These are phyloP conservation scores for Lepidurus apus DNA, from an alignment of 1,140 invertebrate genomes.

Conservation along the genomic window DNA sequence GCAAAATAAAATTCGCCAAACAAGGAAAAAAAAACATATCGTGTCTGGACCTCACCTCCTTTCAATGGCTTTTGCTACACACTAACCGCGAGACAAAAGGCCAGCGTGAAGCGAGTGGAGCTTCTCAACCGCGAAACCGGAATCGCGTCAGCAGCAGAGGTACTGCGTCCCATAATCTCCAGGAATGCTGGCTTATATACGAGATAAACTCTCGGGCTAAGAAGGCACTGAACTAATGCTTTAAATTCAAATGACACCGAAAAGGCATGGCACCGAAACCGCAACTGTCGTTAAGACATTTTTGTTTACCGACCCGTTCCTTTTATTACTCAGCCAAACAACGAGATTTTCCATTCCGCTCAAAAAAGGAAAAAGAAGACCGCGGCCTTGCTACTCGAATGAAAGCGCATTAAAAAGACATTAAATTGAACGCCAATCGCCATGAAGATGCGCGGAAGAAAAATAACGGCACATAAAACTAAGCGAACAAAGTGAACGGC, in stretches of 20 bases:
- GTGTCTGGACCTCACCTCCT: constrained; percentile 16
- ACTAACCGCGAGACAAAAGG: constrained; percentile 1
- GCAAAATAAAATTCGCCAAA: neutral
- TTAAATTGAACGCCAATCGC: neutral
- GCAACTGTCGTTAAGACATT: neutral
- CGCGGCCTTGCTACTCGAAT: neutral
- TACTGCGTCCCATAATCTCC: constrained; percentile 4
- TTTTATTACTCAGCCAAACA: constrained; percentile 20
- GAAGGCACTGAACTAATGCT: neutral
- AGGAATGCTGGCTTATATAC: neutral
- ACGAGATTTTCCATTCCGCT: neutral
- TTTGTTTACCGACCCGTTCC: neutral
- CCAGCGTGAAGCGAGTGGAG: neutral
- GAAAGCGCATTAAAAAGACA: neutral
- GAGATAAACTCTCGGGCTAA: neutral
- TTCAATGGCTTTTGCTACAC: constrained; percentile 21
- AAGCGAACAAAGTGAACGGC: constrained; percentile 18
- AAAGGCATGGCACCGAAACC: neutral
- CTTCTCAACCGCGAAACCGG: neutral
- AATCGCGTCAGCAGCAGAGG: constrained; percentile 9
- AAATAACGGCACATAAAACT: neutral
- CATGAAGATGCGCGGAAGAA: neutral
- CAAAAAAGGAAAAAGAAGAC: constrained; percentile 7
- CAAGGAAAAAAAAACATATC: neutral
- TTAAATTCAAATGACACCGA: neutral